phyloP scores from a whole-genome alignment of 2,797 vertebrate genomes.

The Microchirus variegatus region DNA sequence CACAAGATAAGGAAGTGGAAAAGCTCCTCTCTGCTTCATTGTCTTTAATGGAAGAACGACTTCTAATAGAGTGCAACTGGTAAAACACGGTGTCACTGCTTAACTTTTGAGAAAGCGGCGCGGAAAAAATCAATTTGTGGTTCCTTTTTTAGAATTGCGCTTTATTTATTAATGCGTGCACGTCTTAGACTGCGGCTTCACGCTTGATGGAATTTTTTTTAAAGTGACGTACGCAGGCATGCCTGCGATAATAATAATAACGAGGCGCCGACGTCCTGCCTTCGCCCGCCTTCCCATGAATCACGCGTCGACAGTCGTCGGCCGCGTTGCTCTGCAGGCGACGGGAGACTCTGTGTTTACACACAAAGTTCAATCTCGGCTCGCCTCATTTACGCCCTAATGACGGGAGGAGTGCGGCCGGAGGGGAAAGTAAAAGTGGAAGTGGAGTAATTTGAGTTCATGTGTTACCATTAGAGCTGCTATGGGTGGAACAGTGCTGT shows the following conservation, averaged over 20 bases:
- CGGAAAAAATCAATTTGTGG: not conserved
- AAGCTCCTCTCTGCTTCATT: slow-evolving; percentile 11
- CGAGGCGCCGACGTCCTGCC: slow-evolving; percentile 1
- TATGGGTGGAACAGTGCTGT: too few species aligned
- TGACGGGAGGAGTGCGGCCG: not conserved
- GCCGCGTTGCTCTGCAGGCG: slow-evolving; percentile 18
- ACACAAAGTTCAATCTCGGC: slow-evolving; percentile 11
- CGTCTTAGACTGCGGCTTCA: not conserved
- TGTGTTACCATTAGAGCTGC: too few species aligned
- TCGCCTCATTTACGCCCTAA: slow-evolving; percentile 52
- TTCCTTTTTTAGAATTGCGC: too few species aligned
- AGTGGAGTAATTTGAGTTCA: not conserved
- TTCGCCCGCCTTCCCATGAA: slow-evolving; percentile 45
- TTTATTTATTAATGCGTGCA: not conserved
- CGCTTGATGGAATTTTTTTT: not conserved
- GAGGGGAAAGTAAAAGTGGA: not conserved
- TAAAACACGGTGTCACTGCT: not conserved
- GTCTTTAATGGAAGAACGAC: not conserved
- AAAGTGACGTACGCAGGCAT: not conserved
- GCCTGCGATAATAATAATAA: slow-evolving; percentile 14
- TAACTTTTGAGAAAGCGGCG: too few species aligned
- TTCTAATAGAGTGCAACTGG: not conserved
- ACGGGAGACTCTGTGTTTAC: slow-evolving; percentile 46
- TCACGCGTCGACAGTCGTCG: slow-evolving; percentile 5
- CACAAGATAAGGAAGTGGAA: slow-evolving; percentile 10